These are phyloP conservation scores for Ganaspis sp. DNA, from an alignment of 1,140 invertebrate species.

Conservation along the genomic window DNA sequence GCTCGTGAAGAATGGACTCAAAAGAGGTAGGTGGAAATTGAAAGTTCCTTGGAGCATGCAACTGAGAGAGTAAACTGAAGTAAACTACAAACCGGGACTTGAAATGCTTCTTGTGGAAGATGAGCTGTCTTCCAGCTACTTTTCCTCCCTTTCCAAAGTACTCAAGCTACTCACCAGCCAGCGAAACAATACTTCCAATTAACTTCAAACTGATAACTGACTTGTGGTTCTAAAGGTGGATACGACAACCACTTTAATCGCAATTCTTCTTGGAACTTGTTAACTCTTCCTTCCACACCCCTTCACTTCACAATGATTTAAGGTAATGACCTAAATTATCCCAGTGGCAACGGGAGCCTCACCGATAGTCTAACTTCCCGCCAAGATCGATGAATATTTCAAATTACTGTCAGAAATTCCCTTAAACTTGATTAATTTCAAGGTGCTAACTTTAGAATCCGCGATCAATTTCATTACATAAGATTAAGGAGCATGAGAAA, in stretches of 20 bases:
- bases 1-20: neutral
- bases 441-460: neutral
- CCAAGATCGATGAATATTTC: neutral
- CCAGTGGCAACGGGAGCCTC: neutral
- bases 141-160: neutral
- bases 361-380: neutral
- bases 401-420: neutral
- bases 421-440: neutral
- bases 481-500: no score
- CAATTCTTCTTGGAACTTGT: slow-evolving; percentile 14
- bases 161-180: neutral
- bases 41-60: slow-evolving; percentile 9
- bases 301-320: slow-evolving; percentile 7
- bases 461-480: no score
- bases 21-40: neutral
- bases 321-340: slow-evolving; percentile 18
- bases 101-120: neutral
- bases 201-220: slow-evolving; percentile 16
- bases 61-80: neutral
- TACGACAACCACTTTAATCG: neutral
- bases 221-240: neutral
- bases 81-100: neutral
- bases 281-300: slow-evolving; percentile 7
- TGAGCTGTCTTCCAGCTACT: slow-evolving; percentile 24
- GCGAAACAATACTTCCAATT: slow-evolving; percentile 25